Base-by-base conservation (phyloP, 1,140 invertebrate species). In the Nasonia giraulti region DNA sequence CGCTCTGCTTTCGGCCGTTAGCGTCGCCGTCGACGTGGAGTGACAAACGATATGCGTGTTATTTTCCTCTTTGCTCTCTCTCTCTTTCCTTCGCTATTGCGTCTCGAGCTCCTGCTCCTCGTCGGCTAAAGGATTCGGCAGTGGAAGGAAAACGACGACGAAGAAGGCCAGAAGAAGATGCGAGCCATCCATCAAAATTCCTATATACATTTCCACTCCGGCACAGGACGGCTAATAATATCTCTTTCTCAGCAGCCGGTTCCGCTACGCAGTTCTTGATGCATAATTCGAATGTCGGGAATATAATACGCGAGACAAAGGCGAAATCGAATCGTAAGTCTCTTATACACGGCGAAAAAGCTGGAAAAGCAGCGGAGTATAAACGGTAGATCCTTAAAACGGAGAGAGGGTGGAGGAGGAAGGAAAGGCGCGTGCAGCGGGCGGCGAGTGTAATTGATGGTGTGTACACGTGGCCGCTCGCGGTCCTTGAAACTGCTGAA, bases 31-130 rank as follows among this genome's bases (percentile, higher is more conserved):
- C 87, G 85, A 84, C 83, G 86, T 86, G 78, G 85, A 87, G 85
- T 88, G 87, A 88, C 84, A 88, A 88, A 88, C 85, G 85, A 88
- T 83, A 84, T 80, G 82, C 83, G 85, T 86, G 84, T 88, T 88
- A 88, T 86, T 87, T 86, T 83, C 82, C 80, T 62, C 69, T 50
- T 74, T 79, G 55, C 85, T 77, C 66, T 75, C 6, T 7, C 55
- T n/a, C 73, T 27, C 27, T 27, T 1, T 27, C 27, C 27, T 27
- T 81, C 81, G 44, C 77, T 82, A 81, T 81, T 81, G 80, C 68
- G 44, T 14, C 80, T 74, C 47, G 80, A 37, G 69, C 80, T 81
- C 33, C 33, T 37, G 2, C 33, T 37, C 68, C 23, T 71, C 27
- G 27, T 23, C 2, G 27, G 23, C 27, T 31, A 17, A 71, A 71